Evolutionary conservation across 2,113 vertebrate species (phyloP), one percentile per base, ranked within the genome.

Genomic region (Pseudopodoces humilis): DNA sequence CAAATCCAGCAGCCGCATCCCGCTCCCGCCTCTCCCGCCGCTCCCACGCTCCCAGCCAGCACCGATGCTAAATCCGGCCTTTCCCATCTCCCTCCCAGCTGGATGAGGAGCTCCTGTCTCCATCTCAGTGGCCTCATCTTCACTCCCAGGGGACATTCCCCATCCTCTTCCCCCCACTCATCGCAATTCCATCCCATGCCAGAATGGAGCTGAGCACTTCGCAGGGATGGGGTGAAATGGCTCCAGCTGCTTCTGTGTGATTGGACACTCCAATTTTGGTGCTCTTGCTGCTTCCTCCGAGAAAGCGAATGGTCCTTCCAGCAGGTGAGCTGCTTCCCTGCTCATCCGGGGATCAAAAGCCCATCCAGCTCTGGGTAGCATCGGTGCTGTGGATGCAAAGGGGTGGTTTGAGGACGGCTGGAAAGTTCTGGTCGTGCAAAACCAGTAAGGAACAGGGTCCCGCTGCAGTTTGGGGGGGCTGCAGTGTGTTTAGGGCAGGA

Each of bases 311-410:
- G 39, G 28, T 41, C 8, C 35, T 55, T 63, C 6, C 25, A 39
- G 80, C 49, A 71, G 63, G 71, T 72, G 72, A 88, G 60, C 11
- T 2, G 21, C 21, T n/a, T 11, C 31, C 24, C 37, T 39, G 49
- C 56, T 83, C 49, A 9, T 7, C 13, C 76, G 41, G 44, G 56
- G 47, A 44, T 7, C 15, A 41, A 33, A 68, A 4, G 0, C 13
- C 35, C 27, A 0, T 39, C 74, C 78, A 5, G 0, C 78, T 20
- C 43, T 0, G 0, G 18, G 31, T 2, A 58, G 9, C 60, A 3
- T 8, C 3, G 0, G 7, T 7, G 72, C 68, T 19, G 15, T 0
- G 2, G 11, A 4, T 44, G 22, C 27, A 6, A 21, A 20, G 14
- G 1, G 5, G 6, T 8, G 8, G 9, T 4, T 46, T 17, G 20